Base-by-base conservation (phyloP, 2,888 invertebrate genomes). In the Tinea semifulvella region DNA sequence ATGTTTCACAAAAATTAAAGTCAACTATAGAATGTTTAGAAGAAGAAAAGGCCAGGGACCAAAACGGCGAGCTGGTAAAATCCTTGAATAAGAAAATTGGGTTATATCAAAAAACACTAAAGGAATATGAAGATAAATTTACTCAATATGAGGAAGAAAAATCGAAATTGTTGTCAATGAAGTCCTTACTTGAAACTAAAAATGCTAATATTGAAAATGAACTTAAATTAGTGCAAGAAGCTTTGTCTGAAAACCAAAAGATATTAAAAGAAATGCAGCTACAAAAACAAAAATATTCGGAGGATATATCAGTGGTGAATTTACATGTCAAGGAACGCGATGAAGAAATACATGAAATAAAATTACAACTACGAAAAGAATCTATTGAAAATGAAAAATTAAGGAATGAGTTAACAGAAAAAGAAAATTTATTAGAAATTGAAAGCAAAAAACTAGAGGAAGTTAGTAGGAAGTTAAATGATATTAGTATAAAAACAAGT, bases 331-430 rank as follows among this genome's bases (percentile, higher is more conserved):
- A 84, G 61, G 79, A 82, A 50, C 71, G 83, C 43, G 80, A 85
- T 64, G 74, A 83, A 63, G 79, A 84, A 72, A 82, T 83, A 49
- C 79, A 84, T 51, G 61, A 76, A 77, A 68, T 71, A 38, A 69
- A 85, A 51, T 60, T 85, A 44, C 72, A 82, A 42, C 61, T 85
- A 38, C 71, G 83, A 63, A 74, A 87, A 68, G 82, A 84, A 52
- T 82, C 86, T 0, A 86, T 88, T 42, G 82, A 84, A 47, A 82
- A 86, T 47, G 83, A 89, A 52, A 87, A 86, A 52, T 63, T 90
- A 50, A 40, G 40, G 22, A 40, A 20, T 22, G 40, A 40, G 13
- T 13, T 40, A 49, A 65, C 81, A 43, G 83, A 84, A 48, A 79
- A 82, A 53, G 76, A 85, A 45, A 73, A 70, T 27, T 59, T 71